Percentiles rank a stretch among this genome's conserved stretches.
These are phyloP conservation scores for Ichneumoninae sp. DNA, from an alignment of 2,888 invertebrate genomes.

Conservation along the genomic window DNA sequence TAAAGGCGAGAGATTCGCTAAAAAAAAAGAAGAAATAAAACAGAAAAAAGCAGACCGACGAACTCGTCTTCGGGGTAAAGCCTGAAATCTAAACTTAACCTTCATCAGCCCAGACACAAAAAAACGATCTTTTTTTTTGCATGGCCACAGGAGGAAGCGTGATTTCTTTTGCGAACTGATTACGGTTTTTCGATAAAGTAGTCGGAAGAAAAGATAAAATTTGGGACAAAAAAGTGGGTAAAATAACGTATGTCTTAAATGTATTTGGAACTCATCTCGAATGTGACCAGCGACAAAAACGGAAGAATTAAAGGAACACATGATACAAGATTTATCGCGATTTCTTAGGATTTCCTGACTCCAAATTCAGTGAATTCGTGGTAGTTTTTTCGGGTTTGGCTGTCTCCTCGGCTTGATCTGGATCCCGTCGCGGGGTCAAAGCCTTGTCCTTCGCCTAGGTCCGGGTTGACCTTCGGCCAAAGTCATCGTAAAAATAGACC, in stretches of 20 bases:
- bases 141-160: neutral
- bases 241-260: neutral
- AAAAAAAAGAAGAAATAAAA: constrained; percentile 22
- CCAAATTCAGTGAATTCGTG: neutral
- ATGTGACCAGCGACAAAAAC: neutral
- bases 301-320: neutral
- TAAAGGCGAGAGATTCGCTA: constrained; percentile 1
- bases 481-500: constrained; percentile 8
- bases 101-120: constrained; percentile 33
- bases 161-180: neutral
- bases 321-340: neutral
- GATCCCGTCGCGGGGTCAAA: constrained; percentile 31
- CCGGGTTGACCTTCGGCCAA: constrained; percentile 52
- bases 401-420: neutral
- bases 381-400: neutral
- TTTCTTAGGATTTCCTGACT: neutral
- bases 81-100: constrained; percentile 40
- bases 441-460: constrained; percentile 59
- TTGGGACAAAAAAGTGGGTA: neutral
- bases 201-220: neutral
- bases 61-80: neutral
- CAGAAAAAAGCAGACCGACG: neutral
- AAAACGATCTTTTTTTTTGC: constrained; percentile 4
- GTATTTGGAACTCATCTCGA: neutral
- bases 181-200: neutral